Base-by-base conservation (phyloP, 2,797 vertebrate species). In the Coluber constrictor region DNA sequence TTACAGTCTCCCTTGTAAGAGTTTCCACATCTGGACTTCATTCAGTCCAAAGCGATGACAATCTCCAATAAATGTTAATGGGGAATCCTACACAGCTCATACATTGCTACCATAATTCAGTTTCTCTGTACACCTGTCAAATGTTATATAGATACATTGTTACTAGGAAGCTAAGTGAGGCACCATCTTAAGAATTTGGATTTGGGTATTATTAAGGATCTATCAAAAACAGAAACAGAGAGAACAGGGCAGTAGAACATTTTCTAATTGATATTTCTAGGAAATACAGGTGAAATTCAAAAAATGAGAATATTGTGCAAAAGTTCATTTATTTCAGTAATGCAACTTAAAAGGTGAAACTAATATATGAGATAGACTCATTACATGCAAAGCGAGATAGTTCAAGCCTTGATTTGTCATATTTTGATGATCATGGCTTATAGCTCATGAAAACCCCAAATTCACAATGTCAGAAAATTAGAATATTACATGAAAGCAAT, bases 1-100 rank as follows among this genome's bases (percentile, higher is more conserved):
- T 95, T 94, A 94, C 90, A 97, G 83, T 93, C 93, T 95, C 94
- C 93, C 93, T 95, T 93, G 96, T 94, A 90, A 86, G 94, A 95
- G 92, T 97, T 97, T 96, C 96, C 96, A 97, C 97, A 98, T 98
- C 97, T 98, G 97, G 97, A 97, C 96, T 97, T 97, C 97, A 97
- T 97, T 97, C 94, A 59, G 94, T 93, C 93, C 90, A 96, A 97
- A 97, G 97, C 95, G 97, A 97, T 97, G 97, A 98, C 97, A 98
- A 97, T 97, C 95, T 96, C 97, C 97, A 97, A 97, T 97, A 97
- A 97, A 97, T 96, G 94, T 97, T 97, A 98, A 97, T 97, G 96
- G 97, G 95, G 92, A 97, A 96, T 96, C 96, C 96, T 95, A 95
- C 96, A 95, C 94, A 96, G 96, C 95, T 96, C 91, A 91, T 97